Base-by-base conservation (phyloP, 2,797 vertebrate genomes). In the Petrocephalus schoutedeni region DNA sequence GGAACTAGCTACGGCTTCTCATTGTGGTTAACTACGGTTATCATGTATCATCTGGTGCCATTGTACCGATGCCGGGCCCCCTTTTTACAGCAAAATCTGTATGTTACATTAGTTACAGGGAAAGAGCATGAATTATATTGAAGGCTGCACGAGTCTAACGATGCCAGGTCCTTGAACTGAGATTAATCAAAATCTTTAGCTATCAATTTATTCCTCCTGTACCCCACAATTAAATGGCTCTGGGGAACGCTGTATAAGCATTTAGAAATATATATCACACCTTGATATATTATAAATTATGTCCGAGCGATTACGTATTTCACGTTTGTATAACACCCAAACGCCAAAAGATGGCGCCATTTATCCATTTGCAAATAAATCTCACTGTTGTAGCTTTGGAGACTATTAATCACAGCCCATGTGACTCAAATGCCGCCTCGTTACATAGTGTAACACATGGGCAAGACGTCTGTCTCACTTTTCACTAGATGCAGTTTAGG, bases 341-440 rank as follows among this genome's bases (percentile, higher is more conserved):
- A 77, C 49, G 90, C 92, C 94, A 93, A 90, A 92, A 95, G 94
- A 92, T 92, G 94, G 93, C 92, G 91, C 89, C 90, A 89, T 89
- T n/a, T 89, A 89, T 59, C 84, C 56, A 77, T 83, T 41, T 89
- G 77, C 12, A 85, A 85, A 45, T 84, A 21, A 45, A 14, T 67
- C 41, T 57, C 58, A n/a, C 51, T 41, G 56, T 53, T 61, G 21
- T 12, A 32, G 56, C 41, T 23, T 7, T 86, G 36, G 74, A 77
- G 77, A 12, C n/a, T 16, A 84, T 45, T 87, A 67, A 87, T 61
- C 49, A 54, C 14, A 16, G 58, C 28, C 56, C 86, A 87, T 61
- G 61, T 87, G 86, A 84, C 80, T 57, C 10, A 23, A 87, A 57
- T 32, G 57, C 28, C 58, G 67, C 61, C 74, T 71, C 86, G 36